Evolutionary conservation across 1,140 invertebrate species (phyloP), one percentile per base, ranked within the genome.

Genomic region (Carposina sasakii): DNA sequence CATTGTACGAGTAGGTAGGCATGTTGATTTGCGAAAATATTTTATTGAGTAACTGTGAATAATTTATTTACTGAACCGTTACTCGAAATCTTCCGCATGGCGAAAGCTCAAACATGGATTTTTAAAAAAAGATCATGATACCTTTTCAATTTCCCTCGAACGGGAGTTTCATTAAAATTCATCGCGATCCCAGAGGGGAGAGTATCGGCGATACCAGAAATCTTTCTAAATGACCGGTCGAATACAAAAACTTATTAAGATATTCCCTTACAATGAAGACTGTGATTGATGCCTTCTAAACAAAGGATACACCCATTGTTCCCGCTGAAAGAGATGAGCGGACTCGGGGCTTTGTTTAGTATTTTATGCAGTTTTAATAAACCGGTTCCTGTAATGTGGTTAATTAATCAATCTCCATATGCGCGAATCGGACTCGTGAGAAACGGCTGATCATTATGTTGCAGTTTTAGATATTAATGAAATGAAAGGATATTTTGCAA

Each of bases 201-300:
- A 56, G 51, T 39, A 39, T 48, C 24, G 46, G 45, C 48, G 60
- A 62, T 65, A 54, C 63, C 48, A 55, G 67, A 66, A 73, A 76
- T 81, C 68, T 78, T 78, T 82, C 75, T 76, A 81, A 82, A 77
- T 78, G 75, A 78, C 73, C 75, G 69, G 63, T 60, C 67, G 61
- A 44, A 52, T 54, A 77, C 67, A 83, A 79, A 78, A 79, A 77
- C 55, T 79, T 83, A 79, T 81, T 83, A 81, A 77, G 76, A 79
- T 75, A 79, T 65, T 54, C 51, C 72, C n/a, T 71, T 75, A 81
- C 76, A 83, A 81, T 71, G 67, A 58, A 49, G 19, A 54, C 30
- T 23, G 49, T 79, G 76, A 83, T 83, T 77, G 79, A 83, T 83
- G 79, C 54, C 56, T 39, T 50, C 60, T 48, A 71, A 68, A 83